A percentile compares a stretch with the other conserved stretches of the same genome.
Conservation (phyloP, 2,113 vertebrate genomes). For the Cyphomyrus plagiostoma region DNA sequence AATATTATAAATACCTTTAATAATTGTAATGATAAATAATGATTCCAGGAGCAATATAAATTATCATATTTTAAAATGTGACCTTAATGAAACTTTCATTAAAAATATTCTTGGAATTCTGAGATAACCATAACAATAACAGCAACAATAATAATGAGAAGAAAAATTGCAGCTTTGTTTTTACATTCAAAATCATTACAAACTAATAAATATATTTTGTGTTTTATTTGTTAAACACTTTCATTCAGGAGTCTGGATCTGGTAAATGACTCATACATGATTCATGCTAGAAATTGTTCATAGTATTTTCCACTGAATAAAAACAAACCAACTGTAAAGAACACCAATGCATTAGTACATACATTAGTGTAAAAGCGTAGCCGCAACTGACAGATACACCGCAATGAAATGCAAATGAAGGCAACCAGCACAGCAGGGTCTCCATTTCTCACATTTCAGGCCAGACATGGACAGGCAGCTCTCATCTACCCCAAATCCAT, state of each 20-base stretch:
- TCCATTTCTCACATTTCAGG: not conserved
- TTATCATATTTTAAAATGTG: not conserved
- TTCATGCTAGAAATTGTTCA: not conserved
- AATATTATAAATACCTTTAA: not conserved
- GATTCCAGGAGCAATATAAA: too few species aligned
- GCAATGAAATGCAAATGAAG: not conserved
- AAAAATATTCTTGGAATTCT: not conserved
- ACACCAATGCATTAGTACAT: not conserved
- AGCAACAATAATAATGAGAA: not conserved
- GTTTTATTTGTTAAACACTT: not conserved
- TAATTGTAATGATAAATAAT: not conserved
- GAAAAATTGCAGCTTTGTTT: not conserved
- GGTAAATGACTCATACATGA: not conserved
- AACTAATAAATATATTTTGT: not conserved
- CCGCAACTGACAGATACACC: not conserved
- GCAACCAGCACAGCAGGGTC: not conserved
- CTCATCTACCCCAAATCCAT: not conserved
- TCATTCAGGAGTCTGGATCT: not conserved
- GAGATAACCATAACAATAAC: not conserved
- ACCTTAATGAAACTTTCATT: not conserved
- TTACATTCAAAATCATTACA: not conserved
- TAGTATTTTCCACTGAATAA: slow-evolving; percentile 1
- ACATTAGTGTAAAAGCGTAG: not conserved
- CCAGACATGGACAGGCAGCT: not conserved
- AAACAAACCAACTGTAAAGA: not conserved